Evolutionary conservation across 2,888 invertebrate genomes (phyloP).

Genomic region (Sinelater perroti): DNA sequence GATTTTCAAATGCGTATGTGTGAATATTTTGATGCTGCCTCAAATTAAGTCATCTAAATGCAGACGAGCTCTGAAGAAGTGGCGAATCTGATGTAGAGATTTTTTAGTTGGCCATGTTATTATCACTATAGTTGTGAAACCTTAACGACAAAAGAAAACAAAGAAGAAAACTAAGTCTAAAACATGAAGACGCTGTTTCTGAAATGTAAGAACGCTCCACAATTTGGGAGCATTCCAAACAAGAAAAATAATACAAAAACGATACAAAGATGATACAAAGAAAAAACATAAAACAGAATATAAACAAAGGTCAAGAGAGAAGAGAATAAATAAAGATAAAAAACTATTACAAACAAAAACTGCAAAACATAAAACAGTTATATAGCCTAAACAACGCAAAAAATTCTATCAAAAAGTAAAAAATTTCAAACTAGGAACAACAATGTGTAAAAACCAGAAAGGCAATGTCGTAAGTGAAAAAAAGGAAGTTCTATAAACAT

Average conservation of each 20-base stretch:
- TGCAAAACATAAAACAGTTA: not conserved
- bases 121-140: not conserved
- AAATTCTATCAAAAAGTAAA: constrained; percentile 4
- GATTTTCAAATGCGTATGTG: too few relatives aligned
- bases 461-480: too few relatives aligned
- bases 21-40: too few relatives aligned
- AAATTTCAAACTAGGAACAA: constrained; percentile 1
- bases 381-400: not conserved
- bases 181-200: not conserved
- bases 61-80: too few relatives aligned
- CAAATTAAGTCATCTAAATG: too few relatives aligned
- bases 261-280: constrained; percentile 2
- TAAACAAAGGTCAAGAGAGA: not conserved
- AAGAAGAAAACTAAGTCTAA: not conserved
- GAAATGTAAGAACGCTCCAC: constrained; percentile 2
- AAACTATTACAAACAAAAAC: not conserved
- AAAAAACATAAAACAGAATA: constrained; percentile 1
- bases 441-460: not conserved
- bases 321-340: not conserved
- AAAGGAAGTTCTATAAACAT: too few relatives aligned
- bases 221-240: not conserved
- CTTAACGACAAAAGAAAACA: not conserved
- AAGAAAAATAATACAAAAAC: not conserved
- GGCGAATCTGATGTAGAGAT: too few relatives aligned
- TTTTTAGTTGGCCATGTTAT: too few relatives aligned